A percentile compares a stretch with the other conserved stretches of the same genome.
phyloP scores from a whole-genome alignment of 2,888 invertebrate species.

The Chorisops tibialis region DNA sequence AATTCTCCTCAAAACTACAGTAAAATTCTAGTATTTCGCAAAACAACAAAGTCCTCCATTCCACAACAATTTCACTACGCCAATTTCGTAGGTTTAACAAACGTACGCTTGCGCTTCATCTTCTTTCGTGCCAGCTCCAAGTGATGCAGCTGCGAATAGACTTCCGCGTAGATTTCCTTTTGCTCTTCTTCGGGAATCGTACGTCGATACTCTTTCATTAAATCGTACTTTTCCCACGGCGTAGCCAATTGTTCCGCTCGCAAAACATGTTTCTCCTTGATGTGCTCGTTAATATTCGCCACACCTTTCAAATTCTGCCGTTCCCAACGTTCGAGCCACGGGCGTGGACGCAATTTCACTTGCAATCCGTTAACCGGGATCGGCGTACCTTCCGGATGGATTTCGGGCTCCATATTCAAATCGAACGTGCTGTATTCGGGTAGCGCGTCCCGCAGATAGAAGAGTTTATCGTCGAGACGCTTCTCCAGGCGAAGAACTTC shows the following conservation, averaged over 20 bases:
- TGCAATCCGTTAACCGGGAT: constrained; percentile 76
- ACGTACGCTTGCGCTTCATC: constrained; percentile 60
- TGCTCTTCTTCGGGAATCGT: constrained; percentile 89
- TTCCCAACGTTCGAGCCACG: constrained; percentile 93
- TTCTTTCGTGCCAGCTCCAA: constrained; percentile 64
- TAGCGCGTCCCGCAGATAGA: constrained; percentile 85
- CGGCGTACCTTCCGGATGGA: constrained; percentile 69
- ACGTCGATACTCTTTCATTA: constrained; percentile 89
- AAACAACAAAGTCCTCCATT: too few species aligned
- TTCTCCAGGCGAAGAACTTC: constrained; percentile 91
- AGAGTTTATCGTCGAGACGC: constrained; percentile 81
- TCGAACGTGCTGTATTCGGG: constrained; percentile 91
- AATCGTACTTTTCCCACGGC: constrained; percentile 87
- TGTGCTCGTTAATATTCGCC: constrained; percentile 57
- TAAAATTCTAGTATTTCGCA: too few species aligned
- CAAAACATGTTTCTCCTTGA: constrained; percentile 55
- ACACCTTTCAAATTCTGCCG: constrained; percentile 72
- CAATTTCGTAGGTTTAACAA: constrained; percentile 59
- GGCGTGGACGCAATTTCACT: constrained; percentile 72
- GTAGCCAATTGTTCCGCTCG: constrained; percentile 60
- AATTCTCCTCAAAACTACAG: too few species aligned
- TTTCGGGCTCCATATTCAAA: constrained; percentile 83
- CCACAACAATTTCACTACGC: constrained; percentile 39
- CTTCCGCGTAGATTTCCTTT: constrained; percentile 77
- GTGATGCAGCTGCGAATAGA: constrained; percentile 70